Evolutionary conservation across 2,888 invertebrate species (phyloP).

Genomic region (Diplolepis rosae): DNA sequence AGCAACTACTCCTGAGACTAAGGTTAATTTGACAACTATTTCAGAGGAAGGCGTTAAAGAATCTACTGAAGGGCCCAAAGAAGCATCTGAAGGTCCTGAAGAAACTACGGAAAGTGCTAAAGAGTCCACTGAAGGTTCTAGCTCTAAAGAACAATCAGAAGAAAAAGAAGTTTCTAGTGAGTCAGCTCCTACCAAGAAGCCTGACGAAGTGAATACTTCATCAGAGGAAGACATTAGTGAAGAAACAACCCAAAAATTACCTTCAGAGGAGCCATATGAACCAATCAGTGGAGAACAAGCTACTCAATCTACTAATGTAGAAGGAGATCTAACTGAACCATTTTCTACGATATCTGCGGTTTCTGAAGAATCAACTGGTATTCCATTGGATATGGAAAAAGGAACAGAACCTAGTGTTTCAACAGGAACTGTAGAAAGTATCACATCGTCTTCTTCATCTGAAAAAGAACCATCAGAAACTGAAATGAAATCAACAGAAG

Average conservation of each 20-base stretch:
- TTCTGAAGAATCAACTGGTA: slow-evolving; percentile 38
- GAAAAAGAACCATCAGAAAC: slow-evolving; percentile 42
- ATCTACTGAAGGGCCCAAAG: slow-evolving; percentile 35
- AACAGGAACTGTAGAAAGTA: slow-evolving; percentile 3
- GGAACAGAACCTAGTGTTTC: slow-evolving; percentile 31
- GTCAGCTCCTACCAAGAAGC: slow-evolving; percentile 40
- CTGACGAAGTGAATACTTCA: slow-evolving; percentile 14
- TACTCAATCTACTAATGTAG: slow-evolving; percentile 21
- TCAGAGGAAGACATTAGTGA: slow-evolving; percentile 36
- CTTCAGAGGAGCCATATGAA: neutral
- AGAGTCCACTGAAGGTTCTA: slow-evolving; percentile 29
- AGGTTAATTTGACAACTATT: slow-evolving; percentile 33
- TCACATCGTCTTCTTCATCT: slow-evolving; percentile 29
- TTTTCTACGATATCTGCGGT: slow-evolving; percentile 34
- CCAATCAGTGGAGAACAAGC: slow-evolving; percentile 6
- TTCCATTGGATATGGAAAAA: slow-evolving; percentile 40
- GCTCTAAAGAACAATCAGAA: slow-evolving; percentile 22
- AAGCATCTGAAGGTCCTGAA: slow-evolving; percentile 24
- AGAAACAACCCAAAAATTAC: slow-evolving; percentile 31
- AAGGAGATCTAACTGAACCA: slow-evolving; percentile 38
- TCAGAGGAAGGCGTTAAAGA: slow-evolving; percentile 35
- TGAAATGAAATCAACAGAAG: slow-evolving; percentile 48
- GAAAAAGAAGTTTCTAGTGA: neutral
- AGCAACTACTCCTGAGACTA: neutral
- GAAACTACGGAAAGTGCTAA: slow-evolving; percentile 32